These are phyloP conservation scores for Conomelus anceps DNA, from an alignment of 2,888 invertebrate species.

Conservation along the genomic window DNA sequence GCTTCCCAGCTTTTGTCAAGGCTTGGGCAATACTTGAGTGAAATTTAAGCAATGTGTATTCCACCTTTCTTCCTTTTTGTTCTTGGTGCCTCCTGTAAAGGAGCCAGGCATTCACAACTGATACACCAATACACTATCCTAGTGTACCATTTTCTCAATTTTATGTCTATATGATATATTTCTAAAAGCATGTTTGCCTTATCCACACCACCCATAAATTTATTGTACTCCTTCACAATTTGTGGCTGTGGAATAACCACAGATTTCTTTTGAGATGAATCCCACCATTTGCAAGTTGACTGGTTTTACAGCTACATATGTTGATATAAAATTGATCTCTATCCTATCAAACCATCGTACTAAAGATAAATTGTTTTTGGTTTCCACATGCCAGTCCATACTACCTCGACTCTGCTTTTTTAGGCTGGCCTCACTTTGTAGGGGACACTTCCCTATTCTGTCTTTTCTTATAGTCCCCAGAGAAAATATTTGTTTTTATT, in stretches of 20 bases:
- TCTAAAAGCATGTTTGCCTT: constrained; percentile 36
- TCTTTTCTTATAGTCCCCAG: constrained; percentile 20
- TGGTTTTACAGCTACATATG: constrained; percentile 31
- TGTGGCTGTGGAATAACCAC: background rate
- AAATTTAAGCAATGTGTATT: background rate
- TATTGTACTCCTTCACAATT: constrained; percentile 35
- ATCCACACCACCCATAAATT: constrained; percentile 37
- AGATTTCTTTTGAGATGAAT: background rate
- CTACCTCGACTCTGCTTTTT: constrained; percentile 13
- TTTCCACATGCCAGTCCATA: background rate
- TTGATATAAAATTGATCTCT: constrained; percentile 34
- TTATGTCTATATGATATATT: constrained; percentile 34
- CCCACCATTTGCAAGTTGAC: background rate
- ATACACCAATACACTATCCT: constrained; percentile 31
- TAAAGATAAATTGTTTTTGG: constrained; percentile 24
- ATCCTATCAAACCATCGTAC: constrained; percentile 35
- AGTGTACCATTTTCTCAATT: constrained; percentile 32
- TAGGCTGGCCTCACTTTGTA: constrained; percentile 29
- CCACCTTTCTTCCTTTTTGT: background rate
- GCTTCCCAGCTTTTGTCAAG: background rate
- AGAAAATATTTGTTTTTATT: constrained; percentile 7
- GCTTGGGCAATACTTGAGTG: background rate
- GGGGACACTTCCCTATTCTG: constrained; percentile 16
- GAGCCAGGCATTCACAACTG: constrained; percentile 31
- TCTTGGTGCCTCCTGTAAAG: constrained; percentile 9